Evolutionary conservation across 2,113 vertebrate species (phyloP), one percentile per base, ranked within the genome.

Genomic region (Reinhardtius hippoglossoides): DNA sequence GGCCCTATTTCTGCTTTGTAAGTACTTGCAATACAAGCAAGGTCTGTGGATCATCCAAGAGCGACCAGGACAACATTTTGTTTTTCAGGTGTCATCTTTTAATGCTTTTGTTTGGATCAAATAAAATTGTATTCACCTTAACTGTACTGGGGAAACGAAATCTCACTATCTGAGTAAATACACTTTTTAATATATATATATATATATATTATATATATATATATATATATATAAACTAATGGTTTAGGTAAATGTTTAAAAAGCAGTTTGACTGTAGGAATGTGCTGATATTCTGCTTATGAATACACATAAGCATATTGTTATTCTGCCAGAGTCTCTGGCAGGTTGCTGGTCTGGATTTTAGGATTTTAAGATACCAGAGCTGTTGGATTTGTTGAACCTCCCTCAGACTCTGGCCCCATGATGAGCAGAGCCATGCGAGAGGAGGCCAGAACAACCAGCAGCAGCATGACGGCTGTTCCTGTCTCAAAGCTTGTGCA

Each of bases 351-450:
- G 3, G 44, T 54, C 44, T 54, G 74, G 71, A 61, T 62, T 76
- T 86, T 42, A 10, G 40, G 58, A 56, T 66, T 26, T 86, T 63
- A 27, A 70, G 70, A 83, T 73, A 56, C 52, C 78, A 69, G 73
- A 69, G 79, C 46, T 71, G 44, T 60, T 52, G 65, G 50, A 66
- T 85, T 56, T 80, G 62, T 68, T 61, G 13, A 35, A 71, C 54
- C 67, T 59, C 54, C 68, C 62, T 79, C 42, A 73, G 78, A 68
- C 58, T 54, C 13, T 55, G 42, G 21, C 79, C 81, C 55, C 85
- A 78, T 46, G 50, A 65, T 15, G 58, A 81, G 42, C 31, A 10
- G 52, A 69, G 62, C 74, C 76, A 81, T 80, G 68, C 71, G 56
- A 87, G 64, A 35, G 48, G 42, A 64, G 71, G 63, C 52, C 37